These are phyloP conservation scores for Tursiops truncatus DNA, from an alignment of 2,113 vertebrate genomes.

Conservation along the genomic window DNA sequence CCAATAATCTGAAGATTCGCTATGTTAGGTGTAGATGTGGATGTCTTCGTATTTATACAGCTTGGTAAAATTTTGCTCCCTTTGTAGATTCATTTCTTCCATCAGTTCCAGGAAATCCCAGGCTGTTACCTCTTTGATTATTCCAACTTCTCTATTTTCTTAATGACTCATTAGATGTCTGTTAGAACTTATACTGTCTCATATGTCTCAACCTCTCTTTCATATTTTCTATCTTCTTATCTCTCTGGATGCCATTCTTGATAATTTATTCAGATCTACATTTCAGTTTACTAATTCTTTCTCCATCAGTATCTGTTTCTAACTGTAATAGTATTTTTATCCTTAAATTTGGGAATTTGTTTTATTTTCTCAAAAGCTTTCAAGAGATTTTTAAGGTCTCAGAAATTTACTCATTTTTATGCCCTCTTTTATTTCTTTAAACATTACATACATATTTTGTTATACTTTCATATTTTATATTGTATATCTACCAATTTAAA, in stretches of 20 bases:
- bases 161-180: background rate
- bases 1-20: background rate
- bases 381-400: background rate
- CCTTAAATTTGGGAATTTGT: background rate
- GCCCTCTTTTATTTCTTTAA: background rate
- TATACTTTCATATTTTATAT: background rate
- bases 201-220: background rate
- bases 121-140: background rate
- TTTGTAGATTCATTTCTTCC: background rate
- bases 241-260: background rate
- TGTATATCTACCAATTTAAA: background rate
- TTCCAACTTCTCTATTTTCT: background rate
- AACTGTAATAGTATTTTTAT: slow-evolving; percentile 15
- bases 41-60: background rate
- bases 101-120: slow-evolving; percentile 2
- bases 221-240: background rate
- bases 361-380: background rate
- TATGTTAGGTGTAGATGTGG: background rate
- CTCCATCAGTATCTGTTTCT: background rate
- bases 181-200: background rate
- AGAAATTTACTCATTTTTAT: background rate
- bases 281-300: background rate
- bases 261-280: background rate
- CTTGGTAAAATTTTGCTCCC: background rate
- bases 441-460: background rate